phyloP scores from a whole-genome alignment of 2,888 invertebrate genomes.

The Pyrocoelia pectoralis region DNA sequence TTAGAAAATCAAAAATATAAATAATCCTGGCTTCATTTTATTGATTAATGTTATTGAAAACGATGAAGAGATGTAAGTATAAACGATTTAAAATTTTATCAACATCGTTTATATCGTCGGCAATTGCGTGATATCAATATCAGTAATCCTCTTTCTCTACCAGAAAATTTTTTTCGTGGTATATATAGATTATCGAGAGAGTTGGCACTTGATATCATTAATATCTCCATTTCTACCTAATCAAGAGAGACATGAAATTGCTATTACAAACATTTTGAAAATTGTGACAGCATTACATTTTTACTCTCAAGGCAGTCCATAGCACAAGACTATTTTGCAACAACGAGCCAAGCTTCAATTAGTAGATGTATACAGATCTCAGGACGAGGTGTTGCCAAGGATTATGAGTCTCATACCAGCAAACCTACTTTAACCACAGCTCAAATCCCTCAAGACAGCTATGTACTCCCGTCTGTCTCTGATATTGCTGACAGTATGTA shows the following conservation, averaged over 20 bases:
- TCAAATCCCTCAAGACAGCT: no score
- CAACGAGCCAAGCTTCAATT: neutral
- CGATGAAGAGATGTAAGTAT: neutral
- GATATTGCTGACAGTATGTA: no score
- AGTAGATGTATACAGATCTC: constrained; percentile 5
- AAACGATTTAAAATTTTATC: neutral
- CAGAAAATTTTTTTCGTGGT: neutral
- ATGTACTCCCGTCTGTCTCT: no score
- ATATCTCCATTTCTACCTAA: neutral
- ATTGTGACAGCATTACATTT: neutral
- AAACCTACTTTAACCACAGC: no score
- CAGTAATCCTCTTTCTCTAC: neutral
- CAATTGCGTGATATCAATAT: constrained; percentile 6
- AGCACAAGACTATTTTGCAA: neutral
- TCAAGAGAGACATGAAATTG: neutral
- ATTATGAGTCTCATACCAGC: no score
- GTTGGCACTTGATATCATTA: neutral
- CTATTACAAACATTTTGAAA: neutral
- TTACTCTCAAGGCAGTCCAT: neutral
- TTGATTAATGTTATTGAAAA: constrained; percentile 2
- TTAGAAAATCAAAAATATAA: neutral
- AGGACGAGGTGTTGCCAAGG: no score
- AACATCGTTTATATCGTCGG: neutral
- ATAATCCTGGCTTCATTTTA: constrained; percentile 1
- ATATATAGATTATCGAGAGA: constrained; percentile 3